phyloP scores from a whole-genome alignment of 2,797 vertebrate genomes.

The Phyllotis vaccarum region DNA sequence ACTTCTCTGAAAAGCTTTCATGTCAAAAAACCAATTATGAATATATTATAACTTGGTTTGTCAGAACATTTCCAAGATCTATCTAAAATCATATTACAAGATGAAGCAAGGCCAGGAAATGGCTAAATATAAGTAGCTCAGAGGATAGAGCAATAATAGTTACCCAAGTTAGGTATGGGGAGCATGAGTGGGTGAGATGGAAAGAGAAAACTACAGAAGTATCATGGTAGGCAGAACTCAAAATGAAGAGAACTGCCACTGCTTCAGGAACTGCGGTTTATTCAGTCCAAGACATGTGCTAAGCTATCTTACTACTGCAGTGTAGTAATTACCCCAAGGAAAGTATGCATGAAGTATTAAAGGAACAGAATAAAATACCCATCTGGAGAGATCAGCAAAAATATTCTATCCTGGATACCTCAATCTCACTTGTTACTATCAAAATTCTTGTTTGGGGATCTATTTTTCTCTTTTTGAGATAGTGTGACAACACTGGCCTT shows the following conservation, averaged over 20 bases:
- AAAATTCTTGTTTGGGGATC: conserved; percentile 48
- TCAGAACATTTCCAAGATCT: conserved; percentile 51
- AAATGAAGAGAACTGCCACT: conserved; percentile 54
- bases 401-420: neutral
- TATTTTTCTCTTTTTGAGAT: neutral
- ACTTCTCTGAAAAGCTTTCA: conserved; percentile 35
- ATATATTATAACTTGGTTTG: conserved; percentile 28
- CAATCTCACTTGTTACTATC: conserved; percentile 13
- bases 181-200: conserved; percentile 7
- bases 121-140: neutral
- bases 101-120: neutral
- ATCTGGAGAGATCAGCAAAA: conserved; percentile 28
- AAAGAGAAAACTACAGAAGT: conserved; percentile 33
- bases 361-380: conserved; percentile 49
- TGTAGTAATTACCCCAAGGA: conserved; percentile 49
- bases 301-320: conserved; percentile 9
- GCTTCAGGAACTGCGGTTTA: neutral
- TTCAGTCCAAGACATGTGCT: conserved; percentile 1
- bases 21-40: conserved; percentile 33
- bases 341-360: conserved; percentile 29
- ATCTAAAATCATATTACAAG: conserved; percentile 49
- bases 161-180: neutral
- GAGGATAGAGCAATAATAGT: neutral
- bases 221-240: conserved; percentile 37
- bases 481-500: neutral